Evolutionary conservation across 2,888 invertebrate species (phyloP).

Genomic region (Drosophila algonquin): DNA sequence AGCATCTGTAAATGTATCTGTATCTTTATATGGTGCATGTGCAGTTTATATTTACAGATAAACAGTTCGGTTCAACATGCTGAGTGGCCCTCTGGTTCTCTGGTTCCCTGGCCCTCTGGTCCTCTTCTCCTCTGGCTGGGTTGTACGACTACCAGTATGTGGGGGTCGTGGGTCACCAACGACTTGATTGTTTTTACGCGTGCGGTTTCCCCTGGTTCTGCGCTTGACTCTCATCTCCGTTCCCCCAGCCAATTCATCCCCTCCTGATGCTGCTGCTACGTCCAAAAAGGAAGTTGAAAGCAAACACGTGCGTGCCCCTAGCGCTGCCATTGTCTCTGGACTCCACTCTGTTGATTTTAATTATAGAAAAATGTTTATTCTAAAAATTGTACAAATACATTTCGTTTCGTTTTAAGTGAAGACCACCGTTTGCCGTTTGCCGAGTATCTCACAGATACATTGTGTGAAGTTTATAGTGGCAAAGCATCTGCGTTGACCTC

Average conservation of each 20-base stretch:
- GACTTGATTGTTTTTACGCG: slow-evolving; percentile 49
- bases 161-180: slow-evolving; percentile 29
- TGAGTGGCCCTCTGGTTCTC: slow-evolving; percentile 7
- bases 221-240: not conserved
- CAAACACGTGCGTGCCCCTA: slow-evolving; percentile 16
- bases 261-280: not conserved
- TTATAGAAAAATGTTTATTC: slow-evolving; percentile 46
- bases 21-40: slow-evolving; percentile 17
- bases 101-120: not conserved
- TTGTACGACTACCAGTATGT: not conserved
- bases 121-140: not conserved
- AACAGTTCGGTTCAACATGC: slow-evolving; percentile 41
- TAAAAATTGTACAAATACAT: slow-evolving; percentile 15
- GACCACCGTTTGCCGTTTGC: slow-evolving; percentile 8
- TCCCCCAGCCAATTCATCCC: not conserved
- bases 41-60: slow-evolving; percentile 55
- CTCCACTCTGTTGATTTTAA: slow-evolving; percentile 36
- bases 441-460: too few species aligned
- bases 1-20: slow-evolving; percentile 11
- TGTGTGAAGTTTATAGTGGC: not conserved
- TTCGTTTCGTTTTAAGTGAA: not conserved
- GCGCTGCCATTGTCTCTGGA: slow-evolving; percentile 9
- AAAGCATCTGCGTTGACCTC: not conserved
- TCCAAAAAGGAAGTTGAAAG: slow-evolving; percentile 37
- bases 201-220: slow-evolving; percentile 29